phyloP scores from a whole-genome alignment of 2,113 vertebrate species.

The Mellivora capensis region DNA sequence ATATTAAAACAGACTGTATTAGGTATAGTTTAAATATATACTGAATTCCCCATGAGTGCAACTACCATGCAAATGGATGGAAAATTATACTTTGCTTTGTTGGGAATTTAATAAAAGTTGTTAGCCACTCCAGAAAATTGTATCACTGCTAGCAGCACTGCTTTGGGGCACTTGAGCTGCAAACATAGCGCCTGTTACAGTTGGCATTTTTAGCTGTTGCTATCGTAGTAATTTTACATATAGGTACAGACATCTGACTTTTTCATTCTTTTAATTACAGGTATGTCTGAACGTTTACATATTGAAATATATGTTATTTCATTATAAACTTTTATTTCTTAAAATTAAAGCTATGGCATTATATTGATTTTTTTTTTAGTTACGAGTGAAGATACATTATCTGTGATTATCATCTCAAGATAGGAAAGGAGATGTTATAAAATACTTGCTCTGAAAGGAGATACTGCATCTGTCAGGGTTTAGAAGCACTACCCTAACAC shows the following conservation, averaged over 20 bases:
- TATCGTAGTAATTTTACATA: background rate
- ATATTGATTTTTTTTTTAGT: background rate
- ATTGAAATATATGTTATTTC: background rate
- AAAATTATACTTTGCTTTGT: slow-evolving; percentile 1
- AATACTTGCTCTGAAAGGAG: background rate
- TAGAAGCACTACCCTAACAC: background rate
- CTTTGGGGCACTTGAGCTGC: background rate
- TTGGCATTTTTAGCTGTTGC: background rate
- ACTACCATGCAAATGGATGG: background rate
- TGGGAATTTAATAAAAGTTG: slow-evolving; percentile 2
- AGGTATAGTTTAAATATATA: background rate
- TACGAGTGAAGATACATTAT: background rate
- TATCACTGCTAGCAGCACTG: background rate
- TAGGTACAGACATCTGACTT: background rate
- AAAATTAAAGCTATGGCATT: background rate
- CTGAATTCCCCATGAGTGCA: background rate
- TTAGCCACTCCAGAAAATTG: background rate
- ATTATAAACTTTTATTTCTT: background rate
- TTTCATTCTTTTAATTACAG: background rate
- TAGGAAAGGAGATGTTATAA: background rate
- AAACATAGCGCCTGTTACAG: background rate
- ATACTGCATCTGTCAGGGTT: background rate
- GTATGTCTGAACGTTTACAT: background rate
- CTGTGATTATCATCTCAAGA: slow-evolving; percentile 38
- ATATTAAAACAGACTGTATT: background rate